A percentile compares a stretch with the other conserved stretches of the same genome.
These are phyloP conservation scores for Aphelenchoides avenae DNA, from an alignment of 1,140 invertebrate species.

Conservation along the genomic window DNA sequence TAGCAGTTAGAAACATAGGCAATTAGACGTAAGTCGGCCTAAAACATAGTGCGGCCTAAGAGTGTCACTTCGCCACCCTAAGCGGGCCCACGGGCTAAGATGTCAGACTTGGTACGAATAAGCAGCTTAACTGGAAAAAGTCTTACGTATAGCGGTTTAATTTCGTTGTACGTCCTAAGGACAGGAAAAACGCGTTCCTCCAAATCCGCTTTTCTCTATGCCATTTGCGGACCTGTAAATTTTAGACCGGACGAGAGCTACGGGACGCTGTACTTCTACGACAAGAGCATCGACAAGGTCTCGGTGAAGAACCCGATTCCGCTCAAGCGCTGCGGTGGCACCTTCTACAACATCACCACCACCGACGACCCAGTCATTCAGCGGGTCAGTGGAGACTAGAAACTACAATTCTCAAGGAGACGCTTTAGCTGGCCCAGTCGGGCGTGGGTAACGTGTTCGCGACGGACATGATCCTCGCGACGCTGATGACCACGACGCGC, in stretches of 20 bases:
- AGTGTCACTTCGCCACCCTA: too few species aligned
- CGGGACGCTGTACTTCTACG: constrained; percentile 91
- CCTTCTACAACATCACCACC: constrained; percentile 89
- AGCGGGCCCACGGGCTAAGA: too few species aligned
- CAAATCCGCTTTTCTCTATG: too few species aligned
- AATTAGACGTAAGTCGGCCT: too few species aligned
- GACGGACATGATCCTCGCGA: constrained; percentile 92
- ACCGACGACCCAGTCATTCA: constrained; percentile 92
- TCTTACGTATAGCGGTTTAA: too few species aligned
- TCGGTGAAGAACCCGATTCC: constrained; percentile 91
- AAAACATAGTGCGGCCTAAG: too few species aligned
- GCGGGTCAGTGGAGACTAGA: not conserved
- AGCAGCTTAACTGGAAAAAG: too few species aligned
- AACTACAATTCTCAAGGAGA: not conserved
- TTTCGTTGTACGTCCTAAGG: too few species aligned
- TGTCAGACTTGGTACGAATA: too few species aligned
- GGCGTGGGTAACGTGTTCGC: constrained; percentile 89
- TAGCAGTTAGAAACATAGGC: too few species aligned
- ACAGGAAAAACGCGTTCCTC: too few species aligned
- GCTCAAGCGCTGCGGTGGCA: constrained; percentile 84
- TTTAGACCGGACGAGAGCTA: constrained; percentile 70
- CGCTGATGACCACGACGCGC: constrained; percentile 94
- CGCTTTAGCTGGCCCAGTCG: constrained; percentile 71
- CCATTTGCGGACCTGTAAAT: too few species aligned
- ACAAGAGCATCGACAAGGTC: constrained; percentile 90